Percentiles rank a stretch among this genome's conserved stretches.
Conservation (phyloP, 2,113 vertebrate genomes). For the Anguilla japonica region DNA sequence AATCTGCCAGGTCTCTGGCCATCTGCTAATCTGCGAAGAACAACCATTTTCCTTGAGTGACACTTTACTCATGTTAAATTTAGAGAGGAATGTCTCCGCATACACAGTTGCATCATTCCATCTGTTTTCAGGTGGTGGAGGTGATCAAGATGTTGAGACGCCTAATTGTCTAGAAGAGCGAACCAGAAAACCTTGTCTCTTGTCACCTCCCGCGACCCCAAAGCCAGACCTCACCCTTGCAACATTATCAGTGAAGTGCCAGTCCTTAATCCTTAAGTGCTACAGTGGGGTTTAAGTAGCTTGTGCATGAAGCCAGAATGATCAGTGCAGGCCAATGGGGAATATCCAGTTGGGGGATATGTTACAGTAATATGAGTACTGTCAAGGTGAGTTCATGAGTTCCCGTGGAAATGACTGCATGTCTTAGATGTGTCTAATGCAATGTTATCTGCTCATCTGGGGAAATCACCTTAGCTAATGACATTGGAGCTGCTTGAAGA, state of each 20-base stretch:
- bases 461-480: neutral
- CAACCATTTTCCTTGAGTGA: neutral
- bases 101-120: too few relatives aligned
- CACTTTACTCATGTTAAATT: too few relatives aligned
- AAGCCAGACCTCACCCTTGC: neutral
- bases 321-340: too few relatives aligned
- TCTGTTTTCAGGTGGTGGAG: neutral
- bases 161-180: neutral
- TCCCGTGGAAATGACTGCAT: neutral
- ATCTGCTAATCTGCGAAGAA: neutral
- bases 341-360: too few relatives aligned
- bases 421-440: neutral
- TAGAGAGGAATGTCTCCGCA: too few relatives aligned
- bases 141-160: neutral
- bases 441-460: neutral
- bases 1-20: neutral
- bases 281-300: neutral
- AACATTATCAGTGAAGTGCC: neutral
- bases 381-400: neutral
- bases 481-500: neutral
- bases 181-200: neutral
- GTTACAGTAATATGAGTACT: too few relatives aligned
- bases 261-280: neutral
- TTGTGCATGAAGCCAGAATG: neutral
- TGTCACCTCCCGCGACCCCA: neutral